Evolutionary conservation across 2,888 invertebrate species (phyloP).

Genomic region (Priocnemis perturbator): DNA sequence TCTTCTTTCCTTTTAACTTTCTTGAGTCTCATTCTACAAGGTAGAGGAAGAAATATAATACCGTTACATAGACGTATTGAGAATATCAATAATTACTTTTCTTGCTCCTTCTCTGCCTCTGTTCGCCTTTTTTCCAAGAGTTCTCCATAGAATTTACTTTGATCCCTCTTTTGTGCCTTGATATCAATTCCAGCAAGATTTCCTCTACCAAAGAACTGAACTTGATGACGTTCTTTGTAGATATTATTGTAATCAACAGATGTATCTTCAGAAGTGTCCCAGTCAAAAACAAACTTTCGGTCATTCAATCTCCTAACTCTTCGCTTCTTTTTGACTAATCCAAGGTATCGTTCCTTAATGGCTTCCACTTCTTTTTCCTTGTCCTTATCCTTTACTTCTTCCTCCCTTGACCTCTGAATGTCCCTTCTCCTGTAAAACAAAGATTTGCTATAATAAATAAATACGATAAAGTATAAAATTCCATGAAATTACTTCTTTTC

Average conservation of each 20-base stretch:
- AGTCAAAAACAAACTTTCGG: slow-evolving; percentile 99
- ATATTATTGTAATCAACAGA: slow-evolving; percentile 97
- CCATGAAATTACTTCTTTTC: slow-evolving; percentile 6
- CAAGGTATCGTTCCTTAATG: slow-evolving; percentile 96
- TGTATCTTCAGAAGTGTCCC: slow-evolving; percentile 99
- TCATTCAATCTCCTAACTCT: slow-evolving; percentile 96
- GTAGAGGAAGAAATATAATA: slow-evolving; percentile 4
- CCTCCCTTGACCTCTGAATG: slow-evolving; percentile 73
- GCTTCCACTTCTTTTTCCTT: slow-evolving; percentile 96
- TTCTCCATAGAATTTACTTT: slow-evolving; percentile 97
- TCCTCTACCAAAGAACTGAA: slow-evolving; percentile 98
- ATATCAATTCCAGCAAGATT: slow-evolving; percentile 99
- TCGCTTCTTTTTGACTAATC: slow-evolving; percentile 94
- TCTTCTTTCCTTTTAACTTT: slow-evolving; percentile 97
- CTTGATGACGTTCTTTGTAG: slow-evolving; percentile 97
- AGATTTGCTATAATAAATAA: too few relatives aligned
- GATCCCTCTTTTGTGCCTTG: slow-evolving; percentile 95
- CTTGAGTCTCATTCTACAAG: slow-evolving; percentile 83
- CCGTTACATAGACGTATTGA: neutral
- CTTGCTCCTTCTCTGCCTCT: slow-evolving; percentile 97
- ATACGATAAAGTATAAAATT: neutral
- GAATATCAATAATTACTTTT: slow-evolving; percentile 78
- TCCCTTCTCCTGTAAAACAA: slow-evolving; percentile 64
- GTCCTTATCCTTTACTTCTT: slow-evolving; percentile 85
- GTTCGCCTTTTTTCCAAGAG: slow-evolving; percentile 95